These are phyloP conservation scores for Strigamia transsilvanica DNA, from an alignment of 2,888 invertebrate genomes.

Conservation along the genomic window DNA sequence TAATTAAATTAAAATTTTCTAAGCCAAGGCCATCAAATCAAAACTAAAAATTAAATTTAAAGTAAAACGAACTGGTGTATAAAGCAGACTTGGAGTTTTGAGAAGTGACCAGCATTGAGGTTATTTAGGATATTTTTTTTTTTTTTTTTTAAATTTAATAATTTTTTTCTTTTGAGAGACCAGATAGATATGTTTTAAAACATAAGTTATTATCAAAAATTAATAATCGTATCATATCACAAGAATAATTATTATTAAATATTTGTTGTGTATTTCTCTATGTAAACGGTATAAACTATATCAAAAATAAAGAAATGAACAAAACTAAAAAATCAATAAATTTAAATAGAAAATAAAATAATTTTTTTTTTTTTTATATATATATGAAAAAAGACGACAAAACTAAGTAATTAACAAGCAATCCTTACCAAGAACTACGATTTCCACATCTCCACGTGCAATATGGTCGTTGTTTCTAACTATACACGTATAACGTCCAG, in stretches of 20 bases:
- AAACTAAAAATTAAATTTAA: constrained; percentile 40
- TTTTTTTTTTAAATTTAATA: neutral
- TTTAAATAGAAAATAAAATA: constrained; percentile 33
- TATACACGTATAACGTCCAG: constrained; percentile 51
- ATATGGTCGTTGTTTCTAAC: constrained; percentile 52
- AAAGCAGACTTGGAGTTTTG: constrained; percentile 45
- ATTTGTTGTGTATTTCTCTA: constrained; percentile 49
- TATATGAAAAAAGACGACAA: constrained; percentile 50
- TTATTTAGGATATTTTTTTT: neutral
- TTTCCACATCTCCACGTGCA: constrained; percentile 53
- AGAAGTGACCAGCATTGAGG: constrained; percentile 48
- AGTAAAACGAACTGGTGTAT: constrained; percentile 32
- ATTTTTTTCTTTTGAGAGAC: constrained; percentile 37
- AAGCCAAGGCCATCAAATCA: constrained; percentile 20
- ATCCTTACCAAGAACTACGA: constrained; percentile 54
- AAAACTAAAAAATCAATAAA: constrained; percentile 21
- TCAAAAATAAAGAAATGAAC: constrained; percentile 15
- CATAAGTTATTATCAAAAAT: constrained; percentile 11
- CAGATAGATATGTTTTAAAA: constrained; percentile 22
- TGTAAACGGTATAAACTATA: constrained; percentile 50
- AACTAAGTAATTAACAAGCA: constrained; percentile 51
- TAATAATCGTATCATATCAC: constrained; percentile 2
- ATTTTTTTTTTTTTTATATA: constrained; percentile 34
- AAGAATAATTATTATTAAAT: constrained; percentile 34
- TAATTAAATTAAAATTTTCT: constrained; percentile 2